phyloP scores from a whole-genome alignment of 2,797 vertebrate species.

The Siniperca undulata region DNA sequence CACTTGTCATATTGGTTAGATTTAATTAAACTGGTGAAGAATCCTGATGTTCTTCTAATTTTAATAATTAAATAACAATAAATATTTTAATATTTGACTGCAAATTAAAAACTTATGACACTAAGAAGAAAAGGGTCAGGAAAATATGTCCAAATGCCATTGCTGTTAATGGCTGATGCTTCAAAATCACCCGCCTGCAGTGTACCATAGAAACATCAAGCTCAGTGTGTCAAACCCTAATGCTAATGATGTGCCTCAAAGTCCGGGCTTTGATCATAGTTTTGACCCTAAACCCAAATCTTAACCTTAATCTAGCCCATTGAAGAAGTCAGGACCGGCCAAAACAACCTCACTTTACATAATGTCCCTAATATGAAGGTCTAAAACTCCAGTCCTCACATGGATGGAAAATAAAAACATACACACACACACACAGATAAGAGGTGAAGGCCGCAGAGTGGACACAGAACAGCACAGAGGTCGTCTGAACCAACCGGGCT shows the following conservation, averaged over 20 bases:
- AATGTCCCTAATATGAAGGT: conserved; percentile 22
- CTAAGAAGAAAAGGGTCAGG: background rate
- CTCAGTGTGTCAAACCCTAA: conserved; percentile 14
- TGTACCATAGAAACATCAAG: conserved; percentile 54
- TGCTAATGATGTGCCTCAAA: conserved; percentile 21
- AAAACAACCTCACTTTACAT: conserved; percentile 29
- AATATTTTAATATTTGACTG: conserved; percentile 19
- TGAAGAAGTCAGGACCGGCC: conserved; percentile 22
- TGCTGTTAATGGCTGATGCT: conserved; percentile 30
- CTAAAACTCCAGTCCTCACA: conserved; percentile 33
- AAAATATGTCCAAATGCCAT: conserved; percentile 2
- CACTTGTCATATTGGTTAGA: background rate
- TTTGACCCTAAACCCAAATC: background rate
- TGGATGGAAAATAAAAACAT: conserved; percentile 37
- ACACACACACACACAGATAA: conserved; percentile 48
- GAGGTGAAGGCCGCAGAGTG: conserved; percentile 79
- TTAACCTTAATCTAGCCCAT: background rate
- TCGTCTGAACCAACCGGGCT: conserved; percentile 65
- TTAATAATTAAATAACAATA: background rate
- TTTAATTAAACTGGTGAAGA: background rate
- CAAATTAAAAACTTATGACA: conserved; percentile 20
- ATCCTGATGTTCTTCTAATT: conserved; percentile 35
- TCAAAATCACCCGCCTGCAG: conserved; percentile 51
- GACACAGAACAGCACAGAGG: conserved; percentile 79
- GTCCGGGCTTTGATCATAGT: background rate